These are phyloP conservation scores for Varecia variegata DNA, from an alignment of 2,797 vertebrate genomes.

Conservation along the genomic window DNA sequence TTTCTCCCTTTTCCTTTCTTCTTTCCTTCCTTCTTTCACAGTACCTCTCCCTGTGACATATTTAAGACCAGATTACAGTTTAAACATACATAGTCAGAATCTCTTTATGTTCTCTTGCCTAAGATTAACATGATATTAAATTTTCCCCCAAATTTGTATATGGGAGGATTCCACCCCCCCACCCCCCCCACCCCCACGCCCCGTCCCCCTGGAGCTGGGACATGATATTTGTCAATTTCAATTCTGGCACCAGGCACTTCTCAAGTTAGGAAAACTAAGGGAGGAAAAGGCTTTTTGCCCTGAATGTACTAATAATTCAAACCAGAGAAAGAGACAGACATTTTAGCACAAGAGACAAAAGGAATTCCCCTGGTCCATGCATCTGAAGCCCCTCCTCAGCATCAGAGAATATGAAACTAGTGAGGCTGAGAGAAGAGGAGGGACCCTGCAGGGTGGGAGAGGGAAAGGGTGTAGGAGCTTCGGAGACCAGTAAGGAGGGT, in stretches of 20 bases:
- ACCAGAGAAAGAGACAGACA: neutral
- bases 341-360: neutral
- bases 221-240: neutral
- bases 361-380: neutral
- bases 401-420: neutral
- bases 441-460: fast-evolving
- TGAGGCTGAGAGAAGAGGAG: neutral
- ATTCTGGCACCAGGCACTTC: neutral
- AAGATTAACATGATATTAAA: neutral
- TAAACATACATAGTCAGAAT: neutral
- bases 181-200: too few species aligned
- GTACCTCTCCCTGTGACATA: neutral
- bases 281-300: neutral
- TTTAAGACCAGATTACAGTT: neutral
- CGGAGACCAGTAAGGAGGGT: neutral
- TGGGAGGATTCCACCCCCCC: too few species aligned
- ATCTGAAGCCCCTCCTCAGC: neutral
- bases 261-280: neutral
- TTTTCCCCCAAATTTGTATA: neutral
- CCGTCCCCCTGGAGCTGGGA: neutral
- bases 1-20: too few species aligned
- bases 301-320: neutral
- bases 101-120: neutral
- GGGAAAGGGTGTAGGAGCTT: neutral
- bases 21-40: neutral